Evolutionary conservation across 30 jellyfish, hydroid and myxozoan genomes (phyloP).

Genomic region (Turritopsis dohrnii): DNA sequence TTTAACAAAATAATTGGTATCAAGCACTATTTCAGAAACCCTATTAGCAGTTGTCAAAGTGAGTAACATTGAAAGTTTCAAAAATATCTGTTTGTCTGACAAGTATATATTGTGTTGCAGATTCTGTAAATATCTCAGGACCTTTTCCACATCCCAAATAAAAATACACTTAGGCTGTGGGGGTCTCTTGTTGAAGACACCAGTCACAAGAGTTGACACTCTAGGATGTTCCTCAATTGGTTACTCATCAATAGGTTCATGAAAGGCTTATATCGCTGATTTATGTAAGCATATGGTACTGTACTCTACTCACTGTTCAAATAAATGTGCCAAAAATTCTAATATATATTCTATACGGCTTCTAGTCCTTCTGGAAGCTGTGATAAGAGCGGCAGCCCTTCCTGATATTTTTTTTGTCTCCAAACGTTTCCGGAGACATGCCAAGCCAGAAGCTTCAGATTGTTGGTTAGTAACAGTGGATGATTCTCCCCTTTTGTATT

Average conservation of each 20-base stretch:
- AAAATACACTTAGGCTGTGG: neutral
- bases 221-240: conserved; percentile 26
- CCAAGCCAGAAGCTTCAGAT: conserved; percentile 6
- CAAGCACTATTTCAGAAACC: conserved; percentile 4
- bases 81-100: conserved; percentile 2
- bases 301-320: conserved; percentile 2
- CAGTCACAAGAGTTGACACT: conserved; percentile 14
- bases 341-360: conserved; percentile 26
- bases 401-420: neutral
- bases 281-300: conserved; percentile 23
- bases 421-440: conserved; percentile 18
- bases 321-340: conserved; percentile 25
- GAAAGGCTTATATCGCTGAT: conserved; percentile 32
- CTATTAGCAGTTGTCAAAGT: conserved; percentile 4
- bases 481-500: neutral
- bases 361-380: conserved; percentile 24
- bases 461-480: conserved; percentile 6
- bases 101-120: neutral
- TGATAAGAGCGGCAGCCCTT: too few species aligned
- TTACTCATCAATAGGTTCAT: conserved; percentile 21
- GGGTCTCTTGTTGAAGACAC: neutral
- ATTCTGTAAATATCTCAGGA: neutral
- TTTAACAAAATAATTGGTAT: neutral
- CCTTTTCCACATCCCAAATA: conserved; percentile 18
- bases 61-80: conserved; percentile 13